phyloP scores from a whole-genome alignment of 1,140 invertebrate genomes.

The Liolophura sinensis region DNA sequence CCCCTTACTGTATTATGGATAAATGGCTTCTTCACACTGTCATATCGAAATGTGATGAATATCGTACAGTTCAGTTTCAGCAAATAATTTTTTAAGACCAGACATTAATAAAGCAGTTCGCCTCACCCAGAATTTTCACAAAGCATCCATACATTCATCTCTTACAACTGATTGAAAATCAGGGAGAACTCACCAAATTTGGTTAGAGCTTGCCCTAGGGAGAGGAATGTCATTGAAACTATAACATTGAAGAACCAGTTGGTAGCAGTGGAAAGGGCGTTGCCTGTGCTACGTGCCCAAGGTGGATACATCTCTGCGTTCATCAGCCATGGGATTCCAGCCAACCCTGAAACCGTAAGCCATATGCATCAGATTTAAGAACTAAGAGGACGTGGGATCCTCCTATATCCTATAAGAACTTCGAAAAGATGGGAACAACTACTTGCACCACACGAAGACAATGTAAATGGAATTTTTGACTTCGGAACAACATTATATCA shows the following conservation, averaged over 20 bases:
- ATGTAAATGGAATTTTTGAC: background rate
- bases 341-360: conserved; percentile 58
- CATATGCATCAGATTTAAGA: too few species aligned
- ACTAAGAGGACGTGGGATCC: background rate
- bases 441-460: background rate
- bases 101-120: too few species aligned
- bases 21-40: too few species aligned
- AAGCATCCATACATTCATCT: too few species aligned
- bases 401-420: too few species aligned
- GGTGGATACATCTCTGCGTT: conserved; percentile 69
- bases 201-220: conserved; percentile 60
- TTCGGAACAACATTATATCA: too few species aligned
- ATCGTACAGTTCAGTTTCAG: too few species aligned
- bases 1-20: too few species aligned
- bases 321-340: conserved; percentile 69
- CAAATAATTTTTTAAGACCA: too few species aligned
- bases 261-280: conserved; percentile 62
- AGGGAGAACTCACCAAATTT: conserved; percentile 56
- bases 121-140: too few species aligned
- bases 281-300: conserved; percentile 65
- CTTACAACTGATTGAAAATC: too few species aligned
- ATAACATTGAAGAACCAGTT: conserved; percentile 69
- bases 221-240: conserved; percentile 67
- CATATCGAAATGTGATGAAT: too few species aligned
- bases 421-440: background rate